Base-by-base conservation (phyloP, 2,797 vertebrate genomes). In the Smutsia temminckii region DNA sequence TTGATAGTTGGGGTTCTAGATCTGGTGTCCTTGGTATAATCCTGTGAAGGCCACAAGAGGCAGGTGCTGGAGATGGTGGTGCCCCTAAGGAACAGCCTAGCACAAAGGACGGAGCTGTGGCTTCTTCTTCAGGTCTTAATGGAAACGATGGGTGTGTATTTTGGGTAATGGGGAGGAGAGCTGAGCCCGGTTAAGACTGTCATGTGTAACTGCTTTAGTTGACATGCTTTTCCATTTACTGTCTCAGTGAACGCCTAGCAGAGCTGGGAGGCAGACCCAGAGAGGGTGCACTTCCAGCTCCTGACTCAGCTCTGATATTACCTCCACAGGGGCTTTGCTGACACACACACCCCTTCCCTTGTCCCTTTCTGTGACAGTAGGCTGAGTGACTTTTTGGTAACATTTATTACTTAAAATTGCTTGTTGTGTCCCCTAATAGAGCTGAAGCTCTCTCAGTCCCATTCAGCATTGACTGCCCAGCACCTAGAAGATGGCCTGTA, bases 91-190 rank as follows among this genome's bases (percentile, higher is more conserved):
- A 9, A 49, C 75, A 61, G 40, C 16, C 25, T 75, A 57, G 42
- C 86, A 53, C 69, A 81, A 80, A 90, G 66, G 40, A 94, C 83
- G 69, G 29, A 55, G 55, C 29, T 40, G 4, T 34, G 59, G 37
- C 57, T 40, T 18, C 25, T 85, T 66, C 53, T 37, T 51, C 46
- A 27, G 59, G n/a, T 75, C 59, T 59, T 75, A 34, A 32, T 63
- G 72, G 69, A 94, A 95, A 84, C 34, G 14, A 57, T 74, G 46
- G 64, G n/a, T 66, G n/a, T 83, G 10, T 84, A 46, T 92, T 90
- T 90, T 53, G 78, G 64, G 46, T 78, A 53, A 42, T 42, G 17
- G n/a, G 18, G 46, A 84, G 27, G 40, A 80, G 27, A 84, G 42
- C 18, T 29, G 85, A 93, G 46, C n/a, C 42, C 83, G 92, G 64